phyloP scores from a whole-genome alignment of 2,888 invertebrate species.

The Piscicola geometra region DNA sequence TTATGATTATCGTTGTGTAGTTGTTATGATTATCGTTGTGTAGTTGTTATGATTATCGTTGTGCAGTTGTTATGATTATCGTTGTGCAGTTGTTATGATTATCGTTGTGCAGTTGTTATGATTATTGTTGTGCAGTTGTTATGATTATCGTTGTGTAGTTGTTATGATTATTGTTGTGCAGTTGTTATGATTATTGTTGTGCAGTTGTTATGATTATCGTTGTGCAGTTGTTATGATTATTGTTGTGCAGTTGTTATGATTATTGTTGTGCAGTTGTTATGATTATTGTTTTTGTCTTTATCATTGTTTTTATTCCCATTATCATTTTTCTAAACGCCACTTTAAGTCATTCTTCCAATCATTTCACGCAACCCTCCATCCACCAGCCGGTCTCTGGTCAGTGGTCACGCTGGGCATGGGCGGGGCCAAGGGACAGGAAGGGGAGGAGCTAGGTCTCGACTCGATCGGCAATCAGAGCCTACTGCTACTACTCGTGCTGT shows the following conservation, averaged over 20 bases:
- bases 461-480: constrained; percentile 82
- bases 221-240: neutral
- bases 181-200: constrained; percentile 1
- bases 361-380: too few species aligned
- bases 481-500: constrained; percentile 76
- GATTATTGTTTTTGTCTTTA: too few species aligned
- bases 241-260: neutral
- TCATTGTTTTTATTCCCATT: too few species aligned
- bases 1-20: neutral
- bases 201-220: neutral
- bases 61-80: neutral
- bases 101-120: neutral
- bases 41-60: neutral
- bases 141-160: neutral
- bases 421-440: constrained; percentile 26
- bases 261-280: too few species aligned
- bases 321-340: too few species aligned
- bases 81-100: neutral
- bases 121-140: too few species aligned
- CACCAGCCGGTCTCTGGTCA: constrained; percentile 56
- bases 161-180: neutral
- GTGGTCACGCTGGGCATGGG: constrained; percentile 57
- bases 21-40: neutral
- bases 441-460: constrained; percentile 49
- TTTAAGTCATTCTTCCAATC: too few species aligned